These are phyloP conservation scores for Mesoclemmys tuberculata DNA, from an alignment of 2,113 vertebrate species.

Conservation along the genomic window DNA sequence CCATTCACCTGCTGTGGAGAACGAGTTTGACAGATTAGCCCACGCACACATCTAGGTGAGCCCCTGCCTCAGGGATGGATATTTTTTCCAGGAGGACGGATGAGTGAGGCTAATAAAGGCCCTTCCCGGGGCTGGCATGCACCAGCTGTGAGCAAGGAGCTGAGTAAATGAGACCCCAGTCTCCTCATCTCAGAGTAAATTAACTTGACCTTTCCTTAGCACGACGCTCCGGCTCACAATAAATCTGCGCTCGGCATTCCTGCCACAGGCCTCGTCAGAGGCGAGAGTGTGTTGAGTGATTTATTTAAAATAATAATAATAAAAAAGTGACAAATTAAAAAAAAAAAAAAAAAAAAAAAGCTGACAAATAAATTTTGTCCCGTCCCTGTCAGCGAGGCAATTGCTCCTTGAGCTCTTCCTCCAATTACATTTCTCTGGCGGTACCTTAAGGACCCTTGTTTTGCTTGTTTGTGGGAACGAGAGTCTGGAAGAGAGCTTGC, in stretches of 20 bases:
- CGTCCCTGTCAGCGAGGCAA: conserved; percentile 1
- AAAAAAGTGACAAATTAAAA: conserved; percentile 3
- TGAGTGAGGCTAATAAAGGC: conserved; percentile 38
- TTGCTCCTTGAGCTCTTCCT: conserved; percentile 48
- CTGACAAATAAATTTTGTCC: background rate
- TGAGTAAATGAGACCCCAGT: conserved; percentile 57
- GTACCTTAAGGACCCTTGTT: background rate
- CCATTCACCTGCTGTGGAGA: background rate
- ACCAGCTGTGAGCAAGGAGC: conserved; percentile 36
- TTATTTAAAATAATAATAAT: conserved; percentile 40
- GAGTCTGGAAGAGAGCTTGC: background rate
- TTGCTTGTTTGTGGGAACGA: background rate
- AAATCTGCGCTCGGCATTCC: background rate
- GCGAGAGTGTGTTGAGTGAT: background rate
- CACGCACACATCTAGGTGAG: rapidly evolving
- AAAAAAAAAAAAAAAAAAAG: too few species aligned
- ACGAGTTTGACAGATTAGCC: rapidly evolving
- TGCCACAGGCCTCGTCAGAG: background rate
- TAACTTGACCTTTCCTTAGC: conserved; percentile 70
- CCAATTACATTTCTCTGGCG: conserved; percentile 29
- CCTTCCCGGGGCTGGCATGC: conserved; percentile 7
- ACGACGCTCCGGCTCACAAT: background rate
- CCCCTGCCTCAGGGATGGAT: too few species aligned
- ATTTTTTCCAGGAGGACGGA: background rate
- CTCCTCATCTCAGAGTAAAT: conserved; percentile 68